Base-by-base conservation (phyloP, 2,113 vertebrate species). In the Sphaerodactylus townsendi region DNA sequence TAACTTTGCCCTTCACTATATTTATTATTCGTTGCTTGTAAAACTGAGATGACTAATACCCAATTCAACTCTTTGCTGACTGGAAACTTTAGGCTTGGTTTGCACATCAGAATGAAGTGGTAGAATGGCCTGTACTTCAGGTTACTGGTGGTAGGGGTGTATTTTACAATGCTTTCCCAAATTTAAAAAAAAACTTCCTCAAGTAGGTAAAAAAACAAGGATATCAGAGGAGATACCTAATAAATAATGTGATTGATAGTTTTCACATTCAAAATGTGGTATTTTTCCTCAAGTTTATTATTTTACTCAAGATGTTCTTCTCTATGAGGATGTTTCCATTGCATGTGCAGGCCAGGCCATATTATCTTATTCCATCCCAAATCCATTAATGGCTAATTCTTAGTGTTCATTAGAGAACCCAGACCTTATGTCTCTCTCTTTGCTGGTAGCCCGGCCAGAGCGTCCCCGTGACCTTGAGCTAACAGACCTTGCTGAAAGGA, bases 401-500 rank as follows among this genome's bases (percentile, higher is more conserved):
- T 39, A 33, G 50, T 30, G 75, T 66, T 46, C 14, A 35, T 15
- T 17, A 39, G 14, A 46, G n/a, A 30, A 39, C 33, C 79, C 15
- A 1, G 83, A 28, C 48, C 37, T 73, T 3, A 88, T 84, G 11
- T 33, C 15, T 33, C 0, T 92, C 39, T 1, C 75, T 86, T 1
- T 89, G 59, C 84, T 44, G 17, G 59, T 93, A 99, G 99, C 94
- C 88, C 97, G 96, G 25, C 98, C 99, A 0, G 98, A 98, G 79
- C 94, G 92, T 30, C 99, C 99, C 5, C 95, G 93, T 64, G 98
- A 99, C 93, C 90, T 99, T 91, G 98, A 99, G 88, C 92, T 99
- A 77, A 93, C 99, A 0, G 98, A 99, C 89, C 96, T 97, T 71
- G 95, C 95, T 0, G 98, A 97, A 86, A 96, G 98, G 87, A 99